Conservation (phyloP, 1,140 invertebrate species). For the Pachypsylla venusta region DNA sequence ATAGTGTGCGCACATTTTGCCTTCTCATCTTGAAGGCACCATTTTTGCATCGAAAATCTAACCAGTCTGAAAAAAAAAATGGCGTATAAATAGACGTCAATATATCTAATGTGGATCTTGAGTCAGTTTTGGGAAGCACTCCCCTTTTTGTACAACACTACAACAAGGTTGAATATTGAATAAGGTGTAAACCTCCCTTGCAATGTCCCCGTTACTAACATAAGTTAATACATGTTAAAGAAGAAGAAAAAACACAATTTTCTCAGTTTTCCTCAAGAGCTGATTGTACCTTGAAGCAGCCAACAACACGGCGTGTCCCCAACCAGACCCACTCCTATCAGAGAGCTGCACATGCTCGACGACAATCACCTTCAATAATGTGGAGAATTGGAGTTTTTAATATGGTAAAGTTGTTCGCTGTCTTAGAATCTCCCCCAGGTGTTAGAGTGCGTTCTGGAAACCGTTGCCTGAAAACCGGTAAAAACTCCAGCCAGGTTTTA, state of each 20-base stretch:
- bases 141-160: neutral
- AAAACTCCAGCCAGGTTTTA: too few species aligned
- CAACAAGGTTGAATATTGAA: neutral
- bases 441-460: too few species aligned
- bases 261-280: too few species aligned
- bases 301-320: too few species aligned
- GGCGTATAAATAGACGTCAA: neutral
- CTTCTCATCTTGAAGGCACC: slow-evolving; percentile 55
- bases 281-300: too few species aligned
- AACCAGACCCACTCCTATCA: too few species aligned
- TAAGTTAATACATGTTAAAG: neutral
- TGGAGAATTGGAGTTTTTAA: too few species aligned
- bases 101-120: neutral
- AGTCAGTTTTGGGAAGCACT: neutral
- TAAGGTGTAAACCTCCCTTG: neutral
- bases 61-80: neutral
- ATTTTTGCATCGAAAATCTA: slow-evolving; percentile 22
- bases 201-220: neutral
- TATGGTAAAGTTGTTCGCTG: too few species aligned
- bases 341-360: too few species aligned
- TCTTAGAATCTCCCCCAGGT: too few species aligned
- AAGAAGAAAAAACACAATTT: neutral
- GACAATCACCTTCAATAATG: too few species aligned
- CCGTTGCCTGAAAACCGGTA: too few species aligned
- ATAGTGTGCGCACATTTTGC: slow-evolving; percentile 97